phyloP scores from a whole-genome alignment of 2,113 vertebrate species.

The Alexandromys fortis region DNA sequence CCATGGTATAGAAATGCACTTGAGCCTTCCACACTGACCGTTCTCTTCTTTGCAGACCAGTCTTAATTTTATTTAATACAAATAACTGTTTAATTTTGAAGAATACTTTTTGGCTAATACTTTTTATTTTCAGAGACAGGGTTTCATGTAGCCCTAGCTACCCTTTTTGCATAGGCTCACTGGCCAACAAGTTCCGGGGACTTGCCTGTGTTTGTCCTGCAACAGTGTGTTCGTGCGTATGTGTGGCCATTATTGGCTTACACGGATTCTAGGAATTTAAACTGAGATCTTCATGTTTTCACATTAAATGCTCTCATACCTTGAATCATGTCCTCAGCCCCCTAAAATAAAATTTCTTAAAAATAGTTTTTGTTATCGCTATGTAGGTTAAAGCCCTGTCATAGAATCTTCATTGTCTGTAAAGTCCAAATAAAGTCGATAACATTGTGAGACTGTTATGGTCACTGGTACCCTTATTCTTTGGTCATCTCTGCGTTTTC shows the following conservation, averaged over 20 bases:
- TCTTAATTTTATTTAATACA: neutral
- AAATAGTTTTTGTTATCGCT: neutral
- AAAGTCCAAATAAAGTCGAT: neutral
- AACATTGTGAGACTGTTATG: neutral
- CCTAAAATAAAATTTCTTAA: constrained; percentile 16
- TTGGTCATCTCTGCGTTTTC: neutral
- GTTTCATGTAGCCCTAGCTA: neutral
- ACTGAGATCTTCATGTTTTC: neutral
- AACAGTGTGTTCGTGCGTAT: neutral
- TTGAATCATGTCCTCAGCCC: neutral
- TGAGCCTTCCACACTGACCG: neutral
- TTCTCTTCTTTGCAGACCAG: neutral
- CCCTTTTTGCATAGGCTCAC: neutral
- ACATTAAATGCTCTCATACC: neutral
- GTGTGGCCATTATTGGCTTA: neutral
- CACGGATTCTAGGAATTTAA: neutral
- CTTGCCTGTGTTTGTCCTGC: neutral
- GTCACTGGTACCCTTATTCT: neutral
- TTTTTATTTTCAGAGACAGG: neutral
- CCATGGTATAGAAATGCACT: no score
- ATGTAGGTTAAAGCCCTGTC: neutral
- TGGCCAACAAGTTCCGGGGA: neutral
- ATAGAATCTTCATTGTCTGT: neutral
- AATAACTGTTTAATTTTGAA: neutral
- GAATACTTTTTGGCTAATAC: neutral